Conservation (phyloP, 2,113 vertebrate species). For the Oncorhynchus mykiss region DNA sequence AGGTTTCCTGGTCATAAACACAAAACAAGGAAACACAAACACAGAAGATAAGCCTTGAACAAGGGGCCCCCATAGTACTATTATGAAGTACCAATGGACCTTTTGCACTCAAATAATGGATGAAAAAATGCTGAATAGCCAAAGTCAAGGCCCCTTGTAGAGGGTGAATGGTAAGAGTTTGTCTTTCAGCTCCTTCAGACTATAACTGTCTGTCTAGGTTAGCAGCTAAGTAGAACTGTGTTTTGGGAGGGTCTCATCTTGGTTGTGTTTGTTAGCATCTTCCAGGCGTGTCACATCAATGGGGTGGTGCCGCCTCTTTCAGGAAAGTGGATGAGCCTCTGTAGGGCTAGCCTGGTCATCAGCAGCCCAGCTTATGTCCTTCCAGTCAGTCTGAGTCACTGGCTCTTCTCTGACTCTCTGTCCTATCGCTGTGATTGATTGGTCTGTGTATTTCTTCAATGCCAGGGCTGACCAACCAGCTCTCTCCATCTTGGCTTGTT, state of each 20-base stretch:
- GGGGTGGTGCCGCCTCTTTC: background rate
- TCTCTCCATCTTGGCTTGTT: slow-evolving; percentile 15
- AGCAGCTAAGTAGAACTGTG: background rate
- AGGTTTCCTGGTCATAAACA: background rate
- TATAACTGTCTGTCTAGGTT: background rate
- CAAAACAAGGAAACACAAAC: background rate
- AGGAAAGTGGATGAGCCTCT: background rate
- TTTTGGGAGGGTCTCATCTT: background rate
- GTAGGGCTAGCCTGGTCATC: background rate
- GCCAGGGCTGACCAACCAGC: slow-evolving; percentile 19
- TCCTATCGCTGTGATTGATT: slow-evolving; percentile 14
- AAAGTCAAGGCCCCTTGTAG: background rate
- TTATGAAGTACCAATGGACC: background rate
- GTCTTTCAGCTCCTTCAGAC: background rate
- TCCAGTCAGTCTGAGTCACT: slow-evolving; percentile 21
- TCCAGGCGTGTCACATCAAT: background rate
- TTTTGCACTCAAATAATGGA: no score
- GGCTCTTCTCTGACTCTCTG: slow-evolving; percentile 14
- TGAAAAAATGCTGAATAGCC: background rate
- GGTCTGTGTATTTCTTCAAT: slow-evolving; percentile 22
- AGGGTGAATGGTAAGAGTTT: background rate
- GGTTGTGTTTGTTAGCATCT: background rate
- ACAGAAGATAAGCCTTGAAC: background rate
- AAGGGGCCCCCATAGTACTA: background rate
- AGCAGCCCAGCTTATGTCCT: background rate